Percentiles rank a stretch among this genome's conserved stretches.
phyloP scores from a whole-genome alignment of 1,140 invertebrate genomes.

The Hylyphantes graminicola region DNA sequence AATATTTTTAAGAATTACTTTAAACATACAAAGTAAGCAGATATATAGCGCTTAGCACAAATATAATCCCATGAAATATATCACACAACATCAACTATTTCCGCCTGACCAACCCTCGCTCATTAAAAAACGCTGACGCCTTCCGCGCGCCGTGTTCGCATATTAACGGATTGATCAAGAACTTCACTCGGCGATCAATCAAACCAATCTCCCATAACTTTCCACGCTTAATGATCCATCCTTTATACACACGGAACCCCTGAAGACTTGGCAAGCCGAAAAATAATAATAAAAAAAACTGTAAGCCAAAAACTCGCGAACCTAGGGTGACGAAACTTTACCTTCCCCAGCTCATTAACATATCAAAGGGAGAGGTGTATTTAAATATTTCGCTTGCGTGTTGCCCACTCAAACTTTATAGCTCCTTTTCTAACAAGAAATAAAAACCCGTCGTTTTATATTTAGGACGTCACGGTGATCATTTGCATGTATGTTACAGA shows the following conservation, averaged over 20 bases:
- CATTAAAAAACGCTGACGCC: too few species aligned
- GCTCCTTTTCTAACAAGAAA: constrained; percentile 30
- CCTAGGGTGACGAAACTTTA: constrained; percentile 26
- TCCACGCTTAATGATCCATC: constrained; percentile 2
- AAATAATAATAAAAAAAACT: not conserved
- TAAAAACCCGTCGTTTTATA: constrained; percentile 31
- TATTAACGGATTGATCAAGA: constrained; percentile 16
- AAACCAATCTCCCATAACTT: constrained; percentile 13
- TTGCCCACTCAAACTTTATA: constrained; percentile 34
- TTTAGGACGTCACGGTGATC: constrained; percentile 14
- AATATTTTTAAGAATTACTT: too few species aligned
- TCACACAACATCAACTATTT: too few species aligned
- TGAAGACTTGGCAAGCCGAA: not conserved
- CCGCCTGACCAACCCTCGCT: too few species aligned
- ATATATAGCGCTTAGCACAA: too few species aligned
- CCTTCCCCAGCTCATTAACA: constrained; percentile 21
- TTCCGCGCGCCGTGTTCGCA: not conserved
- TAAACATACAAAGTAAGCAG: too few species aligned
- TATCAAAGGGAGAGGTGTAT: constrained; percentile 24
- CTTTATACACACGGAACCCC: constrained; percentile 7
- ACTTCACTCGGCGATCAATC: constrained; percentile 27
- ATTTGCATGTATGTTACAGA: constrained; percentile 34
- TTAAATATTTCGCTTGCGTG: constrained; percentile 39
- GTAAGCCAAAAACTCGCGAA: not conserved
- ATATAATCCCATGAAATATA: too few species aligned